Evolutionary conservation across 2,888 invertebrate genomes (phyloP).

Genomic region (Dolichomitus sp.): DNA sequence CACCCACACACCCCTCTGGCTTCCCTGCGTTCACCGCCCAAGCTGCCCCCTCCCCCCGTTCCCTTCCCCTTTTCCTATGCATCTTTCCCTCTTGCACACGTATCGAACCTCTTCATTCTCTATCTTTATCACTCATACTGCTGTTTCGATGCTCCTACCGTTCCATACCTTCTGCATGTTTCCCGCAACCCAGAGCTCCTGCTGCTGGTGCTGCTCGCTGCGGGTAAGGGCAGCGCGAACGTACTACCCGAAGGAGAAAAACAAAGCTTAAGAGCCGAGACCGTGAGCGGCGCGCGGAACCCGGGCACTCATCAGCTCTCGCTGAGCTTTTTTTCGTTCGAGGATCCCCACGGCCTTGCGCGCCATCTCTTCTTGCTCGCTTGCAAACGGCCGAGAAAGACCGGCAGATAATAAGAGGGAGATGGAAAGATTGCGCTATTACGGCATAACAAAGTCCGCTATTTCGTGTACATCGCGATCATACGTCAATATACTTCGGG

Average conservation of each 20-base stretch:
- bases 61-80: constrained; percentile 48
- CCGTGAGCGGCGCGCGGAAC: constrained; percentile 69
- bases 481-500: constrained; percentile 80
- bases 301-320: constrained; percentile 81
- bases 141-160: constrained; percentile 43
- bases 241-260: constrained; percentile 61
- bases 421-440: constrained; percentile 78
- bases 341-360: constrained; percentile 39
- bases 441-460: constrained; percentile 82
- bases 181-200: constrained; percentile 42
- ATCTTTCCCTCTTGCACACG: constrained; percentile 57
- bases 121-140: constrained; percentile 53
- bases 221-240: constrained; percentile 57
- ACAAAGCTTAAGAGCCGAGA: constrained; percentile 67
- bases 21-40: constrained; percentile 48
- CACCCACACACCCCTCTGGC: constrained; percentile 81
- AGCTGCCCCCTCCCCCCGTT: constrained; percentile 7
- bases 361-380: constrained; percentile 58
- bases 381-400: constrained; percentile 39
- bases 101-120: constrained; percentile 41
- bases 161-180: constrained; percentile 34
- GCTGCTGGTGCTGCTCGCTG: constrained; percentile 43
- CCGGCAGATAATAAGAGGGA: constrained; percentile 38
- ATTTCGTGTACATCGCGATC: constrained; percentile 79
- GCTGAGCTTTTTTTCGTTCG: constrained; percentile 81